phyloP scores from a whole-genome alignment of 2,797 vertebrate species.

The Anisognathus igniventris region DNA sequence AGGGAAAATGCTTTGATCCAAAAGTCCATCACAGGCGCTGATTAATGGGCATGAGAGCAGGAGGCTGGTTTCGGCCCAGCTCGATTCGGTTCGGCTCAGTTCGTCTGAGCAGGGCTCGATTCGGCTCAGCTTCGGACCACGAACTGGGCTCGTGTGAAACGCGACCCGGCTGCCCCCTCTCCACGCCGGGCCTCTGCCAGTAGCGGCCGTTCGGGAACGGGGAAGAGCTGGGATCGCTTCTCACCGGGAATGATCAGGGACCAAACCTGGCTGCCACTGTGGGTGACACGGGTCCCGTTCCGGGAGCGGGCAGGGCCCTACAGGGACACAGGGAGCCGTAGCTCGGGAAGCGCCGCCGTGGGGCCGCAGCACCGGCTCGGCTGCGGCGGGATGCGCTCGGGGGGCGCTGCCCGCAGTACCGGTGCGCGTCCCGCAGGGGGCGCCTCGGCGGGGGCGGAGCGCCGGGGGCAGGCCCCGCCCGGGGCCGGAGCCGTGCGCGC shows the following conservation, averaged over 20 bases:
- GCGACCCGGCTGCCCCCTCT: accelerated
- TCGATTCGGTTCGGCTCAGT: neutral
- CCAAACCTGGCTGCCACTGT: accelerated
- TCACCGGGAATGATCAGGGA: too few species aligned
- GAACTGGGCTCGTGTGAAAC: accelerated
- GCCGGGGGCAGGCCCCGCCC: neutral
- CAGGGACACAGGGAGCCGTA: neutral
- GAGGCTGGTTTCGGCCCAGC: neutral
- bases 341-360: neutral
- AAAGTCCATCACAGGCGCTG: neutral
- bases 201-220: neutral
- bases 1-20: neutral
- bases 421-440: too few species aligned
- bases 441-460: too few species aligned
- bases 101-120: neutral
- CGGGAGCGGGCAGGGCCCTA: too few species aligned
- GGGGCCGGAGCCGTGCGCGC: neutral
- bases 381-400: too few species aligned
- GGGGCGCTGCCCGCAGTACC: too few species aligned
- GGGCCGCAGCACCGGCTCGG: too few species aligned
- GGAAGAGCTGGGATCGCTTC: neutral
- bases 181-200: neutral
- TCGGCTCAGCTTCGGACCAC: neutral
- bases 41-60: neutral
- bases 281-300: neutral